These are phyloP conservation scores for Pseudopipra pipra DNA, from an alignment of 2,113 vertebrate species.

Conservation along the genomic window DNA sequence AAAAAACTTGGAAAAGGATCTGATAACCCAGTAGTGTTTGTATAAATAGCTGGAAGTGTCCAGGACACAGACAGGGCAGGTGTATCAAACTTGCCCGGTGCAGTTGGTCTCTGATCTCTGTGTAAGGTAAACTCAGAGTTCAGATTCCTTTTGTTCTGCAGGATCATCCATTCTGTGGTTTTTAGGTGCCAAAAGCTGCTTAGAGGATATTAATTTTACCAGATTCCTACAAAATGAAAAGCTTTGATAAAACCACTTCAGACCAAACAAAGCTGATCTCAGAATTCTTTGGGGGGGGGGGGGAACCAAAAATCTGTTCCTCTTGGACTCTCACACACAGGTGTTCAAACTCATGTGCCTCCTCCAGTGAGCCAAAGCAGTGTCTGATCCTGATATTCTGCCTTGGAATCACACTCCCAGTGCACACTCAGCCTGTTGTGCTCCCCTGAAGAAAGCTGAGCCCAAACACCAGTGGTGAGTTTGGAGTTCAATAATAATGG, in stretches of 20 bases:
- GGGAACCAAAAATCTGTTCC: not conserved
- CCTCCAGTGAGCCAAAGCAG: not conserved
- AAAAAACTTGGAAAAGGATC: not conserved
- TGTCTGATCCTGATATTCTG: not conserved
- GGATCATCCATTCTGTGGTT: not conserved
- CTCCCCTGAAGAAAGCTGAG: not conserved
- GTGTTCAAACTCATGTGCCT: not conserved
- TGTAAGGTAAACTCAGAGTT: not conserved
- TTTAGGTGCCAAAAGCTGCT: not conserved
- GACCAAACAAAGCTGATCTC: not conserved
- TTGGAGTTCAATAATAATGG: not conserved
- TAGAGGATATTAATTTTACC: not conserved
- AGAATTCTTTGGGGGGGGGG: not conserved
- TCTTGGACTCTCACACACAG: not conserved
- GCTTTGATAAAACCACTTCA: not conserved
- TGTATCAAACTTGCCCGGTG: fast-evolving
- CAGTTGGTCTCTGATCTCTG: not conserved
- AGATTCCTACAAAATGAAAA: not conserved
- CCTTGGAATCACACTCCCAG: not conserved
- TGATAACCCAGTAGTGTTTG: not conserved
- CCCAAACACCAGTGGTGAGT: not conserved
- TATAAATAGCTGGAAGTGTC: not conserved
- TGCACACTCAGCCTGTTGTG: not conserved
- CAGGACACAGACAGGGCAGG: not conserved
- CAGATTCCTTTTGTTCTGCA: not conserved